Base-by-base conservation (phyloP, 2,797 vertebrate species). In the Mus minutoides region DNA sequence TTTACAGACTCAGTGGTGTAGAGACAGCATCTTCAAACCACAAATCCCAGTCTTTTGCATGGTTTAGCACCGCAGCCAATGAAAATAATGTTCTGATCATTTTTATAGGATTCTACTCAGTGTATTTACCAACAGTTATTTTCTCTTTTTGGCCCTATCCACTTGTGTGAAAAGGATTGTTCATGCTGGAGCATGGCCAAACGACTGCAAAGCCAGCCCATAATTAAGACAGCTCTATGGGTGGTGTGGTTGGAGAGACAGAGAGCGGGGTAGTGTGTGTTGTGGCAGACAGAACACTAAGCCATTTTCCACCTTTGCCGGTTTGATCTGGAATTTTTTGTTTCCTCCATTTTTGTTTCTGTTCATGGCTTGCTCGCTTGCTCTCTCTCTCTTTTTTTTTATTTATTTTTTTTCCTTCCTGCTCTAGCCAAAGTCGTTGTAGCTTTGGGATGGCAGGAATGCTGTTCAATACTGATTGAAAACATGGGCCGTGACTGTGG, bases 401-500 rank as follows among this genome's bases (percentile, higher is more conserved):
- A 60, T 64, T 64, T 64, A 62, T 11, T 69, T 75, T 77, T 62
- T 46, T 58, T 6, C 21, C 56, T 82, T 83, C 26, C 40, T 52
- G 0, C 49, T 43, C 2, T 6, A 79, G 75, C 43, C 75, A 89
- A 60, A 6, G 69, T 34, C 62, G 6, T 16, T 88, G 22, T 10
- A 37, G 5, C 10, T 16, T 88, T 34, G 11, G 29, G 0, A 73
- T 56, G 40, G 34, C 14, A 58, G 77, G 31, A 76, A 19, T 17
- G 29, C 11, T 11, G 13, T 14, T 78, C 0, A 0, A 9, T 49
- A 40, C 34, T 78, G 54, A 3, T 7, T 17, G 73, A 37, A 64
- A 58, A 73, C 62, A 26, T 24, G 2, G 75, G 2, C 6, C 2
- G 0, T 24, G 13, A 26, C 2, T 69, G 26, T 16, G 0, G 0